A percentile compares a stretch with the other conserved stretches of the same genome.
Evolutionary conservation across 35 echinoderm and acorn worm species (phyloP).

Genomic region (Anneissia japonica): DNA sequence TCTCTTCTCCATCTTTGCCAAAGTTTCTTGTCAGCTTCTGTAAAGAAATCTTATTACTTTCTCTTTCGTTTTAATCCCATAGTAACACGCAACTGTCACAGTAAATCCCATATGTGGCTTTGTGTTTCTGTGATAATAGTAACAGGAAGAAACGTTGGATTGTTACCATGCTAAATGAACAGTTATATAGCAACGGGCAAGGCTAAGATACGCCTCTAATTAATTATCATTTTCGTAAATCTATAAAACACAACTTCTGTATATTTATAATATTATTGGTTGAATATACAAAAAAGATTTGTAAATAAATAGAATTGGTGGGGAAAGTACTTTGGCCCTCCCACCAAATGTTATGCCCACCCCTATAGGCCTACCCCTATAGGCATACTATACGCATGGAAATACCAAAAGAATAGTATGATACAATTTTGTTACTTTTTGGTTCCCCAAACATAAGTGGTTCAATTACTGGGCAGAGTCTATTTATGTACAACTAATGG

Average conservation of each 20-base stretch:
- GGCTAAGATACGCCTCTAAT: not conserved
- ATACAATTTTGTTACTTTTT: too few relatives aligned
- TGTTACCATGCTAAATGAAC: not conserved
- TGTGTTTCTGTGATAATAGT: not conserved
- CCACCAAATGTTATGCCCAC: too few relatives aligned
- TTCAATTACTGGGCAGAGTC: too few relatives aligned
- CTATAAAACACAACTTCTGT: not conserved
- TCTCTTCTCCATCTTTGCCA: not conserved
- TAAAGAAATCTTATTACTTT: not conserved
- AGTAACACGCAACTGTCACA: not conserved
- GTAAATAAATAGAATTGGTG: too few relatives aligned
- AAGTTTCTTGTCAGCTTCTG: not conserved
- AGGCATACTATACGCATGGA: too few relatives aligned
- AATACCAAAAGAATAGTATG: too few relatives aligned
- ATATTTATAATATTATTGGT: too few relatives aligned
- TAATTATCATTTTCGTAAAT: not conserved
- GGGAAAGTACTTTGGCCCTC: too few relatives aligned
- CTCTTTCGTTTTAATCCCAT: not conserved
- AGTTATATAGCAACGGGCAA: not conserved
- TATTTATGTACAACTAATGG: too few relatives aligned
- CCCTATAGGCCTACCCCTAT: too few relatives aligned
- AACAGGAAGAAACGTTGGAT: not conserved
- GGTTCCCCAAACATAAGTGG: too few relatives aligned
- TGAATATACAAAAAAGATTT: too few relatives aligned
- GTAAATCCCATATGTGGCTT: not conserved